Evolutionary conservation across 2,888 invertebrate species (phyloP), one percentile per base, ranked within the genome.

Genomic region (Phengaris alcon): DNA sequence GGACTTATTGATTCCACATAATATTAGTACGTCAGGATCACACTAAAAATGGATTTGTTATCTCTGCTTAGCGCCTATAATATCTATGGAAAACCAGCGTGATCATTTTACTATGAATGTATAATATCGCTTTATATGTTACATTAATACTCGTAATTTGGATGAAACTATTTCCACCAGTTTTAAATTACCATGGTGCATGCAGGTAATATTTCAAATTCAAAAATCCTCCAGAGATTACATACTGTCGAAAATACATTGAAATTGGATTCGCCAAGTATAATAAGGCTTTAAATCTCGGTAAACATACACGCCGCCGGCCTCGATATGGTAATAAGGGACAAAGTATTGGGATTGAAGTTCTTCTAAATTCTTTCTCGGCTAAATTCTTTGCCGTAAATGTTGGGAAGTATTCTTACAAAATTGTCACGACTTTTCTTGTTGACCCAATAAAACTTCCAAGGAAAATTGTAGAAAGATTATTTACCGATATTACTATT

Each of bases 401-500:
- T 64, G 64, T 35, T 64, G 64, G 44, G 22, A 64, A 64, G 35
- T 35, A 35, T 64, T 44, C 64, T 64, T 44, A 44, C 64, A 44
- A 44, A 64, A 64, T 64, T 64, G 35, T 64, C 64, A 64, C 35
- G 64, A 64, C 35, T 64, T 64, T 13, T 64, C 64, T 64, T 64
- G 64, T 6, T 64, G 64, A 64, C 64, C 64, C 64, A 64, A 64
- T 64, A 64, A 35, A 64, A 64, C 64, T 64, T 13, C 64, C 35
- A 13, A 7, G 55, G 12, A 64, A 35, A 35, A 64, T 35, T 7
- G 64, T 13, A 6, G 35, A 64, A 44, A 64, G 64, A 64, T 64
- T 44, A 64, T 64, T 64, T 64, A 64, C 35, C 64, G 64, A 64
- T 64, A 64, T 64, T 64, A 64, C 44, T 64, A 64, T 64, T 64